Conservation (phyloP, 2,797 vertebrate genomes). For the Zalophus californianus region DNA sequence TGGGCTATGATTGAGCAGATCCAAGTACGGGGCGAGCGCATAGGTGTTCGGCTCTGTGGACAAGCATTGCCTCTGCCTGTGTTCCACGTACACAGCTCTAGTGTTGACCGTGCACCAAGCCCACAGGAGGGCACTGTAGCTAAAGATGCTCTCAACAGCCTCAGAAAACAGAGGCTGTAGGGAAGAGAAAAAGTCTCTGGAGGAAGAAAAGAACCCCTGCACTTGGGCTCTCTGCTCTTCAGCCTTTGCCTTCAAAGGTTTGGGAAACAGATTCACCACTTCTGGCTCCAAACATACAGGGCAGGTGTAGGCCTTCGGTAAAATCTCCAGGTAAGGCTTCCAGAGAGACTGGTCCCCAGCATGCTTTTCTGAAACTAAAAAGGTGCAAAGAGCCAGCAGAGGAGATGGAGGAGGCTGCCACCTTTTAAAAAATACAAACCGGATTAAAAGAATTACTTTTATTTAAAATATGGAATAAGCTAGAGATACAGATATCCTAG, state of each 20-base stretch:
- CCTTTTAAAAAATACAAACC: constrained; percentile 84
- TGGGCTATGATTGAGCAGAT: constrained; percentile 96
- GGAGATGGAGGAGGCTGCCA: constrained; percentile 93
- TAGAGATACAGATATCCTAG: not conserved
- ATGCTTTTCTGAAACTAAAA: constrained; percentile 93
- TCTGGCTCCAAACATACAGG: constrained; percentile 89
- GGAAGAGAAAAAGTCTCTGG: constrained; percentile 90
- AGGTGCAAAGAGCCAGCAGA: constrained; percentile 92
- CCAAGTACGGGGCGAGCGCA: constrained; percentile 95
- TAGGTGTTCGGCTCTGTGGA: constrained; percentile 91
- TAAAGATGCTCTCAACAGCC: constrained; percentile 88
- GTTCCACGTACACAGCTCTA: constrained; percentile 94
- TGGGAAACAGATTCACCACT: constrained; percentile 89
- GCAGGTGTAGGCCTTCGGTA: constrained; percentile 94
- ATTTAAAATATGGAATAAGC: not conserved
- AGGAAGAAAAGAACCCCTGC: constrained; percentile 87
- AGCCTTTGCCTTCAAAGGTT: constrained; percentile 86
- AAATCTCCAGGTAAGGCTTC: constrained; percentile 93
- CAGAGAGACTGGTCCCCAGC: constrained; percentile 90
- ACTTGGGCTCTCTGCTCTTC: constrained; percentile 89
- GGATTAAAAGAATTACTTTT: not conserved
- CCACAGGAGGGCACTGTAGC: constrained; percentile 92
- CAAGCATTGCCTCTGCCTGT: constrained; percentile 86
- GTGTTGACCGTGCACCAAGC: constrained; percentile 98
- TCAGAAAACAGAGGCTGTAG: constrained; percentile 93